phyloP scores from a whole-genome alignment of 2,888 invertebrate species.

The Neoscelio sp. region DNA sequence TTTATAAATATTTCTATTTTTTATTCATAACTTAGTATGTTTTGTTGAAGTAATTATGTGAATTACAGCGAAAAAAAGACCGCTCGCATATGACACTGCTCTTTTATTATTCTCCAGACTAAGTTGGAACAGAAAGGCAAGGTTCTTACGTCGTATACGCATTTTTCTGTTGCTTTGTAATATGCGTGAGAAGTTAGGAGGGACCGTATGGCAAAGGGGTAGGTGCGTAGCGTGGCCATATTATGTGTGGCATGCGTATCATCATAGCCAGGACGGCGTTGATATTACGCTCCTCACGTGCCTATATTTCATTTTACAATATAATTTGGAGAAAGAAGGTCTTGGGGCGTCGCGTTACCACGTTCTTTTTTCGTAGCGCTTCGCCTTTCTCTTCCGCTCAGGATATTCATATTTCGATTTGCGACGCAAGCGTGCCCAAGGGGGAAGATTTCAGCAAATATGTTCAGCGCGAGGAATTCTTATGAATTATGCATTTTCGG shows the following conservation, averaged over 20 bases:
- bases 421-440: conserved; percentile 43
- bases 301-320: conserved; percentile 69
- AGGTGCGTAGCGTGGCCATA: conserved; percentile 34
- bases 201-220: conserved; percentile 22
- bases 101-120: conserved; percentile 23
- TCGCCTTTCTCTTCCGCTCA: conserved; percentile 41
- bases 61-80: conserved; percentile 41
- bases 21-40: too few species aligned
- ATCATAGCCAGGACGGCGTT: conserved; percentile 71
- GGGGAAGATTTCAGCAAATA: conserved; percentile 55
- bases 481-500: conserved; percentile 73
- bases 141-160: conserved; percentile 13
- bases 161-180: conserved; percentile 45
- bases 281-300: conserved; percentile 68
- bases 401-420: conserved; percentile 73
- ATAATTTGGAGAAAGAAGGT: conserved; percentile 67
- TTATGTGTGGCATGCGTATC: conserved; percentile 71
- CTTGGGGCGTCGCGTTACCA: conserved; percentile 43
- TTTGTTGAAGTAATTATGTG: too few species aligned
- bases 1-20: too few species aligned
- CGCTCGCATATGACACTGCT: too few species aligned
- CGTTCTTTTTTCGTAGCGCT: conserved; percentile 29
- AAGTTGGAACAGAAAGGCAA: conserved; percentile 14
- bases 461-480: conserved; percentile 57
- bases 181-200: conserved; percentile 29